phyloP scores from a whole-genome alignment of 2,888 invertebrate species.

The Orthosia gracilis region DNA sequence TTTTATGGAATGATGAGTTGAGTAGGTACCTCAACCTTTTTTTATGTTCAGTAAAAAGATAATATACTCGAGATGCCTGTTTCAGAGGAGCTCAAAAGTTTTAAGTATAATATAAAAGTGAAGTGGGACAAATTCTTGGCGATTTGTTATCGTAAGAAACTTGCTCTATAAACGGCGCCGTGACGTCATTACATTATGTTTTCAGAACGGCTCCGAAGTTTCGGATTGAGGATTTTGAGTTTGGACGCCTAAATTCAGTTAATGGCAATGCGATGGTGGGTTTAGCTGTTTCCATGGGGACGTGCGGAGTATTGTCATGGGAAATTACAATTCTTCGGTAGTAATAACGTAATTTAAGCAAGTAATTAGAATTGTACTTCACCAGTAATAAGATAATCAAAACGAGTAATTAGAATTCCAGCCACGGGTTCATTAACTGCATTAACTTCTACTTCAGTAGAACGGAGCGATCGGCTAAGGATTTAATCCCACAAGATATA shows the following conservation, averaged over 20 bases:
- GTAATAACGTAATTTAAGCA: neutral
- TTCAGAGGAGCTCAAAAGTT: slow-evolving; percentile 59
- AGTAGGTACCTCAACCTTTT: slow-evolving; percentile 45
- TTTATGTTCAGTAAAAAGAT: slow-evolving; percentile 65
- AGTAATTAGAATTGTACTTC: neutral
- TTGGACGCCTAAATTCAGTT: neutral
- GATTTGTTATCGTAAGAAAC: slow-evolving; percentile 76
- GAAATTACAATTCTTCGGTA: neutral
- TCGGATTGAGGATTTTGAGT: slow-evolving; percentile 16
- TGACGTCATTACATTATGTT: slow-evolving; percentile 71
- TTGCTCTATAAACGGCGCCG: slow-evolving; percentile 73
- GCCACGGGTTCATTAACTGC: neutral
- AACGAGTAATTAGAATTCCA: neutral
- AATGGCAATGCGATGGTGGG: neutral
- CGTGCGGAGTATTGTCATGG: neutral
- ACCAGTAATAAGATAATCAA: neutral
- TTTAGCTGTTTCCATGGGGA: neutral
- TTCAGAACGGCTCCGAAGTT: slow-evolving; percentile 46
- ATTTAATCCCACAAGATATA: too few species aligned
- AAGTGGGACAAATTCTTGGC: slow-evolving; percentile 67
- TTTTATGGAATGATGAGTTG: slow-evolving; percentile 49
- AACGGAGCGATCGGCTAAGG: too few species aligned
- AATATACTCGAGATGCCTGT: slow-evolving; percentile 54
- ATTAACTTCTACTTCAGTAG: neutral
- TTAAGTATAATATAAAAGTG: slow-evolving; percentile 66